phyloP scores from a whole-genome alignment of 2,888 invertebrate species.

The Salticus scenicus region DNA sequence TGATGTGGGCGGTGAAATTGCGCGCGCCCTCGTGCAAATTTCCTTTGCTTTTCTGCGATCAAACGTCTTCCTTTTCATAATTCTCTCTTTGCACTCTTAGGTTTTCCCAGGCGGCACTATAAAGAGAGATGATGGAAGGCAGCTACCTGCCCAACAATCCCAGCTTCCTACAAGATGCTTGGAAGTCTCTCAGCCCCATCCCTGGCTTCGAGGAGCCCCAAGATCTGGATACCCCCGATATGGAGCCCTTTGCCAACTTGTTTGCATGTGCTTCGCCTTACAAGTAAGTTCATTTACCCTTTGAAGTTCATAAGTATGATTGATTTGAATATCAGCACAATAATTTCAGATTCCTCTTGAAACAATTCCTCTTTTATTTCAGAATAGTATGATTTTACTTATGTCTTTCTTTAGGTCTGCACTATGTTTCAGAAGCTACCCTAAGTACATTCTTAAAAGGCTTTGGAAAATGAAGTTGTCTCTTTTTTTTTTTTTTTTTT shows the following conservation, averaged over 20 bases:
- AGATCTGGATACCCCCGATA: conserved; percentile 20
- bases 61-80: conserved; percentile 18
- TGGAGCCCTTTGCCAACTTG: not conserved
- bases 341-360: too few relatives aligned
- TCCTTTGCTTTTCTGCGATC: not conserved
- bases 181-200: conserved; percentile 55
- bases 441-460: too few relatives aligned
- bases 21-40: not conserved
- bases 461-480: too few relatives aligned
- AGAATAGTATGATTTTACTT: too few relatives aligned
- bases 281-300: too few relatives aligned
- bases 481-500: too few relatives aligned
- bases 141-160: conserved; percentile 70
- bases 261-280: conserved; percentile 19
- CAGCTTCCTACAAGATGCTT: conserved; percentile 48
- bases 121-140: conserved; percentile 28
- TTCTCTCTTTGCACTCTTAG: conserved; percentile 53
- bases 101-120: conserved; percentile 51
- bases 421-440: too few relatives aligned
- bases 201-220: conserved; percentile 32
- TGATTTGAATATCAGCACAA: too few relatives aligned
- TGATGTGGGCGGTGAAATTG: not conserved
- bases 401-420: too few relatives aligned
- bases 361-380: too few relatives aligned
- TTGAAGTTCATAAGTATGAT: too few relatives aligned